Base-by-base conservation (phyloP, 2,797 vertebrate genomes). In the Cyclopterus lumpus region DNA sequence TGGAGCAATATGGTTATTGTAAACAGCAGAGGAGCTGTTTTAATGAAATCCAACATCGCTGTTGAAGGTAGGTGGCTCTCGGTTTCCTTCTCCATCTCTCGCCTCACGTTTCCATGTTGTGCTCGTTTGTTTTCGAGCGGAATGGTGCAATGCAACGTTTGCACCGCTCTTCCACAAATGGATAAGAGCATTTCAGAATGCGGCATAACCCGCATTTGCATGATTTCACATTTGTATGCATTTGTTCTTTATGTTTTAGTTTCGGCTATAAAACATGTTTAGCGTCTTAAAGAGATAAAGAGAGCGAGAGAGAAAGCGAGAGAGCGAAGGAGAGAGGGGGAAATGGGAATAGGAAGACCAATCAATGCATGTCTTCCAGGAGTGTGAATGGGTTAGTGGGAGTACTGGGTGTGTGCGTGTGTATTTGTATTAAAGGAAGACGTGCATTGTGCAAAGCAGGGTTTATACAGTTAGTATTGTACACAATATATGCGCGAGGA, bases 111-210 rank as follows among this genome's bases (percentile, higher is more conserved):
- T 82, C 59, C 77, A 76, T 75, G 73, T 72, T 82, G 77, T 77
- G 81, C 63, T 59, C 62, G 58, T 77, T 83, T 84, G 77, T 86
- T 88, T 78, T 79, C 67, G 34, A 46, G 54, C 79, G 75, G 82
- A 93, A 90, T 94, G 93, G 89, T 94, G 93, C 93, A 95, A 53
- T 92, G 92, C 93, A 92, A 92, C 90, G 90, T 81, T 64, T 79
- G 65, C 78, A 67, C 40, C 14, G 74, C 78, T 63, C 73, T 10
- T 44, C 44, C 63, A 59, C 61, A 70, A 30, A 81, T 12, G 63
- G 55, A 32, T 67, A 69, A 57, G 82, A 69, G 51, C 80, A 57
- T 36, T 46, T 69, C 22, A 46, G 57, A 68, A 74, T 22, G 62
- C 60, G 73, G 57, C 67, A 71, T 8, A 71, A 54, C 9, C 32